Conservation (phyloP, 2,797 vertebrate species). For the Silurus lanzhouensis region DNA sequence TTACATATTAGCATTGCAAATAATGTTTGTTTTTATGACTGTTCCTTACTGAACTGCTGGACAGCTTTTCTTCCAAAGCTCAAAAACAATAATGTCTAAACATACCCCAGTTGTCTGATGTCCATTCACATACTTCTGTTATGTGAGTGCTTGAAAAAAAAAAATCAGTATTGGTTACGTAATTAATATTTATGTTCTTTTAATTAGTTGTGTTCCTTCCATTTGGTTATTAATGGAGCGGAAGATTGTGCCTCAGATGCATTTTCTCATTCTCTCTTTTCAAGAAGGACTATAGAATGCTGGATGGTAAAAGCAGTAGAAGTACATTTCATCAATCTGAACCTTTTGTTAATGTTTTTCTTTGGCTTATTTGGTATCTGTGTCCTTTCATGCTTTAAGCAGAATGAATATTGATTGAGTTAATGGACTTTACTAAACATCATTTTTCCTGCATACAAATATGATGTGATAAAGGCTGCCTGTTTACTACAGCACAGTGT, state of each 20-base stretch:
- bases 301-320: neutral
- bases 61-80: neutral
- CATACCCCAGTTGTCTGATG: neutral
- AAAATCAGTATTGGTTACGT: neutral
- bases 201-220: neutral
- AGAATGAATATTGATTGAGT: slow-evolving; percentile 60
- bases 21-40: slow-evolving; percentile 9
- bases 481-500: slow-evolving; percentile 10
- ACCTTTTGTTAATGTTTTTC: slow-evolving; percentile 27
- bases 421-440: slow-evolving; percentile 59
- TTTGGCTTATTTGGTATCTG: neutral
- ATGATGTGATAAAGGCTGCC: slow-evolving; percentile 7
- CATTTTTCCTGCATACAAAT: slow-evolving; percentile 25
- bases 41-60: neutral
- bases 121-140: neutral
- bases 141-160: neutral
- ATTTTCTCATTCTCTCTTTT: neutral
- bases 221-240: neutral
- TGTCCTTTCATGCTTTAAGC: slow-evolving; percentile 33
- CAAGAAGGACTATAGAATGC: neutral
- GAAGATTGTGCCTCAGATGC: neutral
- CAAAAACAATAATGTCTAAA: slow-evolving; percentile 12
- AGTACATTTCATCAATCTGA: slow-evolving; percentile 9
- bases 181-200: neutral
- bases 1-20: slow-evolving; percentile 26